These are phyloP conservation scores for Dreissena rostriformis DNA, from an alignment of 1,140 invertebrate genomes.

Conservation along the genomic window DNA sequence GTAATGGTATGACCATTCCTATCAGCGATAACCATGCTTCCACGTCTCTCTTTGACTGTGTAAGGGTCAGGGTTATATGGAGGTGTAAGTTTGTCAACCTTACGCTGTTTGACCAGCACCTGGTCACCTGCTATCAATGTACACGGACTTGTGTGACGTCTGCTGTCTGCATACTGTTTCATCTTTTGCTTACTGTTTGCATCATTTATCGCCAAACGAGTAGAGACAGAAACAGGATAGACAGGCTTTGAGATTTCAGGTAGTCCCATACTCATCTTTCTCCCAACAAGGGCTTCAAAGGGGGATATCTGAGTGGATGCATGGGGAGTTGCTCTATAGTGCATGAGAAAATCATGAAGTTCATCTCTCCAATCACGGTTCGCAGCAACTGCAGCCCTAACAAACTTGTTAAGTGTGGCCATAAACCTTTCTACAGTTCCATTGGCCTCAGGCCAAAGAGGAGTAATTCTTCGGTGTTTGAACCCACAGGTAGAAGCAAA, in stretches of 20 bases:
- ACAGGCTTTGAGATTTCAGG: constrained; percentile 23
- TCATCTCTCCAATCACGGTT: constrained; percentile 14
- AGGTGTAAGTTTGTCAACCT: too few relatives aligned
- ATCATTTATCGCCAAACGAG: constrained; percentile 22
- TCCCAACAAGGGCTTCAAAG: constrained; percentile 44
- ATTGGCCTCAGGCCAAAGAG: constrained; percentile 58
- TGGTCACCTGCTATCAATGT: neutral
- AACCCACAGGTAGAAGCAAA: constrained; percentile 55
- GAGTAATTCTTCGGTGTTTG: constrained; percentile 58
- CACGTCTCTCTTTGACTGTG: neutral
- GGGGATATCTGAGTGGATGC: constrained; percentile 31
- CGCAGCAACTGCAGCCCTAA: neutral
- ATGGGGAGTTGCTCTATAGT: constrained; percentile 27
- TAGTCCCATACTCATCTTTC: constrained; percentile 48
- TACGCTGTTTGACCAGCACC: too few relatives aligned
- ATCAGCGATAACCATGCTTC: neutral
- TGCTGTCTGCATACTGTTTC: constrained; percentile 47
- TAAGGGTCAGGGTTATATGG: too few relatives aligned
- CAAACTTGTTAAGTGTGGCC: constrained; percentile 19
- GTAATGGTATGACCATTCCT: too few relatives aligned
- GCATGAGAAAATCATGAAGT: constrained; percentile 12
- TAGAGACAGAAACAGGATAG: neutral
- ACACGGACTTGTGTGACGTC: constrained; percentile 15
- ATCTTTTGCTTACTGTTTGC: constrained; percentile 37
- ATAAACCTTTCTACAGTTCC: constrained; percentile 53